A percentile compares a stretch with the other conserved stretches of the same genome.
phyloP scores from a whole-genome alignment of 2,797 vertebrate genomes.

The Acanthis flammea region DNA sequence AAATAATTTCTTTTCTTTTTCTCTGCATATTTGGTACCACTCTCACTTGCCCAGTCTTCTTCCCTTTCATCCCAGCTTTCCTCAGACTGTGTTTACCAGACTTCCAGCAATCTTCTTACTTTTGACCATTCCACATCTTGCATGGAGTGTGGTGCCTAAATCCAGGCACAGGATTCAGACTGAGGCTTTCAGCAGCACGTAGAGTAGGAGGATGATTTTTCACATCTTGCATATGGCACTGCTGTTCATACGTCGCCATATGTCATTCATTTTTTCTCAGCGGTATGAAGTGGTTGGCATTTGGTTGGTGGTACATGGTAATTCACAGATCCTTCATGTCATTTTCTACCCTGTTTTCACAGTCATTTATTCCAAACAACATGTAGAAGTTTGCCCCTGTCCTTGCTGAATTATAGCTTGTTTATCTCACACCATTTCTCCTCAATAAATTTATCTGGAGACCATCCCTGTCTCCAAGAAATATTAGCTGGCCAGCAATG shows the following conservation, averaged over 20 bases:
- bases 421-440: background rate
- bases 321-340: background rate
- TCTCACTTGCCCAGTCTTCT: background rate
- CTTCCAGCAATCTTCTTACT: background rate
- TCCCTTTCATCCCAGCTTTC: background rate
- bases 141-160: background rate
- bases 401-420: background rate
- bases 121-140: background rate
- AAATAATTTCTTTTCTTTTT: background rate
- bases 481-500: background rate
- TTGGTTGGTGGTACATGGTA: constrained; percentile 16
- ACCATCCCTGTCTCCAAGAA: background rate
- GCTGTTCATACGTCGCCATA: constrained; percentile 42
- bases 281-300: constrained; percentile 6
- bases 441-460: background rate
- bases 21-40: background rate
- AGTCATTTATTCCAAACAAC: background rate
- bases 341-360: background rate
- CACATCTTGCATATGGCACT: constrained; percentile 49
- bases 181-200: constrained; percentile 10
- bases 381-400: background rate
- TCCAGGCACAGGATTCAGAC: background rate
- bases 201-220: constrained; percentile 57
- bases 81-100: background rate
- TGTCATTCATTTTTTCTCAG: constrained; percentile 28